Percentiles rank a stretch among this genome's conserved stretches.
phyloP scores from a whole-genome alignment of 2,888 invertebrate genomes.

The Cephus nigrinus region DNA sequence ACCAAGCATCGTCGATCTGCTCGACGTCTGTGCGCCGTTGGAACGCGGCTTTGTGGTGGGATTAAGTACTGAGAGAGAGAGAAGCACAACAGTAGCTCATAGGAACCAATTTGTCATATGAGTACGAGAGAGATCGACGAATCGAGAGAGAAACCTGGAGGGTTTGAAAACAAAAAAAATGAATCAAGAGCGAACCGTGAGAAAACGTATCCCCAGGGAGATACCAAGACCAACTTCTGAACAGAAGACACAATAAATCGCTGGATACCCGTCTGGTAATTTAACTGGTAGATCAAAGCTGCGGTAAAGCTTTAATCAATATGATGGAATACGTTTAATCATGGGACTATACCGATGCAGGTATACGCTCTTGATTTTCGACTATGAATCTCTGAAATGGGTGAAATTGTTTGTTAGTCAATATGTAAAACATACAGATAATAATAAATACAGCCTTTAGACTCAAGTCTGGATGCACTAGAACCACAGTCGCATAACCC shows the following conservation, averaged over 20 bases:
- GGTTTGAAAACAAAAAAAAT: background rate
- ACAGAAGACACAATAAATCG: background rate
- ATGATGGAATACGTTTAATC: background rate
- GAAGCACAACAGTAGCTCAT: no score
- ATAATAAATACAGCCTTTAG: slow-evolving; percentile 33
- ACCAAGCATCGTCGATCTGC: background rate
- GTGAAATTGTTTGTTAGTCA: background rate
- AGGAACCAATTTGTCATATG: no score
- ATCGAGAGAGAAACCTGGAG: background rate
- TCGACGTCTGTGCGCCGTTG: background rate
- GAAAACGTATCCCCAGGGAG: background rate
- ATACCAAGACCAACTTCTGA: background rate
- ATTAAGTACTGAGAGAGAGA: background rate
- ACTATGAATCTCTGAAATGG: background rate
- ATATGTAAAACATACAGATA: slow-evolving; percentile 13
- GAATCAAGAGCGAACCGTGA: background rate
- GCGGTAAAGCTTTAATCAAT: background rate
- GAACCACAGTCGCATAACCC: slow-evolving; percentile 50
- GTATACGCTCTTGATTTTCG: background rate
- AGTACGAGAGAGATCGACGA: background rate
- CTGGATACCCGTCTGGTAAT: background rate
- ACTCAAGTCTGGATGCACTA: slow-evolving; percentile 47
- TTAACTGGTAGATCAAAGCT: background rate
- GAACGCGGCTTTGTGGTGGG: background rate
- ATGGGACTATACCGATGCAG: background rate